These are phyloP conservation scores for Strix uralensis DNA, from an alignment of 2,113 vertebrate genomes.

Conservation along the genomic window DNA sequence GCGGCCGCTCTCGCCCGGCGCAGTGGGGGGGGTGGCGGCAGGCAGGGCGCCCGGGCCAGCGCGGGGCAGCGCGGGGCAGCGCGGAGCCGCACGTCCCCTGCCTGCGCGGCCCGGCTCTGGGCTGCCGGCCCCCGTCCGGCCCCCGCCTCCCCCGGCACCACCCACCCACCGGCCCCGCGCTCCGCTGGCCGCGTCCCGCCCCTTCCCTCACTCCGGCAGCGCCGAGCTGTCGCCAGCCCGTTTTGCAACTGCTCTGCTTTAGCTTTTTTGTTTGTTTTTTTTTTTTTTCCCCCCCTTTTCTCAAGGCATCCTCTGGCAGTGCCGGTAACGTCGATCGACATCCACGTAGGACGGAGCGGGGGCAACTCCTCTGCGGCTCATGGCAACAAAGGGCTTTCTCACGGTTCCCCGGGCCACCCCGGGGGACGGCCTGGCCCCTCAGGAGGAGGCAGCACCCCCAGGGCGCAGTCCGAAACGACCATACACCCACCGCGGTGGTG, in stretches of 20 bases:
- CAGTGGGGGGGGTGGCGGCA: too few species aligned
- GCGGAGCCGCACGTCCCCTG: too few species aligned
- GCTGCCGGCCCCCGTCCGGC: background rate
- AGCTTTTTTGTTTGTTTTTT: too few species aligned
- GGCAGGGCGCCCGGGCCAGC: too few species aligned
- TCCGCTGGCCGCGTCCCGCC: too few species aligned
- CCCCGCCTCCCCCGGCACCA: background rate
- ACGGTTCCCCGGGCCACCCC: too few species aligned
- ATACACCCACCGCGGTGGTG: accelerated
- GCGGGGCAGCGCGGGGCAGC: too few species aligned
- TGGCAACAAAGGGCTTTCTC: background rate
- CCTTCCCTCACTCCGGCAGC: too few species aligned
- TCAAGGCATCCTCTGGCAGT: accelerated
- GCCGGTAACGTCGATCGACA: background rate
- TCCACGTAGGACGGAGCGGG: accelerated
- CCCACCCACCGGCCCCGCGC: background rate
- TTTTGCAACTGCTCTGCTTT: accelerated
- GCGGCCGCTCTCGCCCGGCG: background rate
- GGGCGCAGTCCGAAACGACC: accelerated
- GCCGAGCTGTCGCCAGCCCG: accelerated
- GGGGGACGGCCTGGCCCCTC: background rate
- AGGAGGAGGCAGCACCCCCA: too few species aligned
- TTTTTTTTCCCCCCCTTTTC: accelerated
- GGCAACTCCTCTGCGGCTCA: too few species aligned
- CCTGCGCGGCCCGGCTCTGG: too few species aligned